Base-by-base conservation (phyloP, 2,888 invertebrate genomes). In the Thecophora atra region DNA sequence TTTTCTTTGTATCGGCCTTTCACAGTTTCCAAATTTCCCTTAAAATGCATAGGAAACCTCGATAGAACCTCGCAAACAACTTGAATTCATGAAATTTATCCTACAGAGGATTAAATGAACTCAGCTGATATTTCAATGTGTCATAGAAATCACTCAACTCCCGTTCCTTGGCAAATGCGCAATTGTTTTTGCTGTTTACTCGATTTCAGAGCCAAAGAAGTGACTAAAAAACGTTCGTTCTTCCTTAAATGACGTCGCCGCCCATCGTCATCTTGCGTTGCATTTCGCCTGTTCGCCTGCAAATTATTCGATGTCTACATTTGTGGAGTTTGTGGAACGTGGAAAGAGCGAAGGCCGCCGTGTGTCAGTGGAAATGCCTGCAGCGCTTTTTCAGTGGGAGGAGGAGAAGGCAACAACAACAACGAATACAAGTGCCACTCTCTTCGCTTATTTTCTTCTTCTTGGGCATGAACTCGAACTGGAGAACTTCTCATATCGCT, bases 261-360 rank as follows among this genome's bases (percentile, higher is more conserved):
- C n/a, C 51, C 7, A 19, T n/a, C n/a, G n/a, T 6, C 8, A 26
- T 47, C 24, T 67, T 70, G 47, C 64, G 68, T 73, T 73, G 63
- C 74, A 74, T 73, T 75, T 74, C 51, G 72, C 65, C 72, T 75
- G 76, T 73, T 77, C 76, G 76, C 76, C 75, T 74, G 73, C 37
- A 11, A 8, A 37, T 75, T 75, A 64, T 47, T 63, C 65, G 65
- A 73, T 73, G 65, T 72, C 72, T 44, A 24, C 24, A 65, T 70
- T 75, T 73, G 60, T 42, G 42, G 37, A 15, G 66, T 30, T 5
- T 21, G 62, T 42, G 30, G 62, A 37, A 21, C 37, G 37, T 19
- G 62, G 42, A 13, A 24, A 13, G 26, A 24, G 19, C 1, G 17
- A 47, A 11, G 44, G 51, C 4, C 0, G 30, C n/a, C 37, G n/a